A percentile compares a stretch with the other conserved stretches of the same genome.
phyloP scores from a whole-genome alignment of 2,888 invertebrate genomes.

The Leucophenga montana region DNA sequence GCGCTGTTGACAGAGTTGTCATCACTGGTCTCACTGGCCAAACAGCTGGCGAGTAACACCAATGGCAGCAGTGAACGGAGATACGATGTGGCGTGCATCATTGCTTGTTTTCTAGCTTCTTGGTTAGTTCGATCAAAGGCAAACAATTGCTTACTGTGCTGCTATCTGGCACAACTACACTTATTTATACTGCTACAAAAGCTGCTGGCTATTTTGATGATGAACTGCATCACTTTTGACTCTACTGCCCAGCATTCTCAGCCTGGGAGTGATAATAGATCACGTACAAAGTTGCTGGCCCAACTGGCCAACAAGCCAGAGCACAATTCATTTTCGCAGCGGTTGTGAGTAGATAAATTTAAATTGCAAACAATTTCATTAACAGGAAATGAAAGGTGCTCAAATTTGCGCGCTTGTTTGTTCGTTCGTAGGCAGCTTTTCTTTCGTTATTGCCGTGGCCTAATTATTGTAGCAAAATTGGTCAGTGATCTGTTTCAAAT shows the following conservation, averaged over 20 bases:
- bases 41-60: background rate
- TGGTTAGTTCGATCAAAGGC: background rate
- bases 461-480: background rate
- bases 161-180: background rate
- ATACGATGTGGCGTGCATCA: background rate
- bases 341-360: background rate
- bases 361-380: slow-evolving; percentile 34
- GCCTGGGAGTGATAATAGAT: slow-evolving; percentile 38
- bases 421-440: background rate
- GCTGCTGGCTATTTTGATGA: background rate
- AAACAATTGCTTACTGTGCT: background rate
- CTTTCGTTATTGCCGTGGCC: background rate
- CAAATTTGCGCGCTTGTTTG: background rate
- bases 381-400: slow-evolving; percentile 59
- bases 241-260: background rate
- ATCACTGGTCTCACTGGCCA: slow-evolving; percentile 30
- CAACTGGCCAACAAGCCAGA: background rate
- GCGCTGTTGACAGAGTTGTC: slow-evolving; percentile 21
- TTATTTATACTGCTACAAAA: slow-evolving; percentile 21
- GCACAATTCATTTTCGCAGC: slow-evolving; percentile 14
- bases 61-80: background rate
- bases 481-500: background rate
- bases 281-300: slow-evolving; percentile 45
- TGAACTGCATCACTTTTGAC: too few species aligned
- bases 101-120: background rate